phyloP scores from a whole-genome alignment of 1,140 invertebrate species.

The Papilio polyxenes region DNA sequence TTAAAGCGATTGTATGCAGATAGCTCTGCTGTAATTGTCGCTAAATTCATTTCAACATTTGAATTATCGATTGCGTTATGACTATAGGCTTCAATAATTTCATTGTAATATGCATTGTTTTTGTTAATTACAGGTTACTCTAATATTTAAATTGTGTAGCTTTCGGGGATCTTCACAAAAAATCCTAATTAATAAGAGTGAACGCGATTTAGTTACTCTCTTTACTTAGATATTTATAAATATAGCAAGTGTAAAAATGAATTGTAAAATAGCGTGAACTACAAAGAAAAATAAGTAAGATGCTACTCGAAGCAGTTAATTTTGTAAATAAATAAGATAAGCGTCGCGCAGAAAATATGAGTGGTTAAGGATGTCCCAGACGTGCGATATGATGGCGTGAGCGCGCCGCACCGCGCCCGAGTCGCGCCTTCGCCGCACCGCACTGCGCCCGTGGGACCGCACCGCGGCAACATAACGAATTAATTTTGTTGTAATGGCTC shows the following conservation, averaged over 20 bases:
- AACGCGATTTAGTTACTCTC: not conserved
- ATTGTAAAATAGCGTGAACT: not conserved
- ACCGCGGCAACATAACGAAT: constrained; percentile 49
- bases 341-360: constrained; percentile 1
- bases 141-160: not conserved
- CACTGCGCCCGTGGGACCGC: constrained; percentile 35
- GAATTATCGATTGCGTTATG: constrained; percentile 23
- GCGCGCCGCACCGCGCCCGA: constrained; percentile 24
- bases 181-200: not conserved
- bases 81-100: not conserved
- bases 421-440: constrained; percentile 17
- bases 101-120: not conserved
- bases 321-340: constrained; percentile 11
- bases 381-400: constrained; percentile 39
- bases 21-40: not conserved
- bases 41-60: not conserved
- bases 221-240: not conserved
- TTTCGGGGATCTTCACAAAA: not conserved
- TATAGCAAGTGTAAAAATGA: not conserved
- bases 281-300: not conserved
- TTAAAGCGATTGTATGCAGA: constrained; percentile 26
- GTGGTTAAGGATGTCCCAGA: not conserved
- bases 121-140: not conserved
- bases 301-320: not conserved
- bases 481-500: constrained; percentile 62